Percentiles rank a stretch among this genome's conserved stretches.
These are phyloP conservation scores for Cremastinae sp. DNA, from an alignment of 2,888 invertebrate genomes.

Conservation along the genomic window DNA sequence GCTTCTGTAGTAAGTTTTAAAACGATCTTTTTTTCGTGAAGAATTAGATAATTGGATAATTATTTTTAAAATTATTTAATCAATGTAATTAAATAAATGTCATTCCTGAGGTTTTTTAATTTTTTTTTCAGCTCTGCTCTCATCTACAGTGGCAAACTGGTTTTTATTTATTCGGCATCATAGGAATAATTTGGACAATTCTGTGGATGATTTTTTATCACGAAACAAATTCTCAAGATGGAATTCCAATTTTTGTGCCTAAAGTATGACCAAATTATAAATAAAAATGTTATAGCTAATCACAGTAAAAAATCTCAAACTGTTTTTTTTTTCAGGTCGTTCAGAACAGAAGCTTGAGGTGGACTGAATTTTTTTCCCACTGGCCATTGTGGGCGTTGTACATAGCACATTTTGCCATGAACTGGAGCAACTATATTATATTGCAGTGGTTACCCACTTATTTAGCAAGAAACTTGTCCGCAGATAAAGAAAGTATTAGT, in stretches of 20 bases:
- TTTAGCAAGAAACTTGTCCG: slow-evolving; percentile 84
- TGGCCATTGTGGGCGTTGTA: slow-evolving; percentile 89
- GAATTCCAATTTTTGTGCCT: slow-evolving; percentile 83
- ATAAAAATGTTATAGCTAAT: not conserved
- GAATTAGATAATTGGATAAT: not conserved
- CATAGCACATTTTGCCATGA: slow-evolving; percentile 89
- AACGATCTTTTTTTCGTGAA: not conserved
- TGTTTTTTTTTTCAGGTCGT: slow-evolving; percentile 78
- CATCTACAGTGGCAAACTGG: slow-evolving; percentile 86
- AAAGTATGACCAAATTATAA: slow-evolving; percentile 82
- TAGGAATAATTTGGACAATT: slow-evolving; percentile 86
- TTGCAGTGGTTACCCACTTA: slow-evolving; percentile 91
- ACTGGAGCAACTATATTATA: slow-evolving; percentile 90
- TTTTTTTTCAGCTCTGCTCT: slow-evolving; percentile 83
- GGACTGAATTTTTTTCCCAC: slow-evolving; percentile 85
- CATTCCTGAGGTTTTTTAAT: slow-evolving; percentile 26
- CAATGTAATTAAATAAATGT: too few relatives aligned
- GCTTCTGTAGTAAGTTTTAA: slow-evolving; percentile 84
- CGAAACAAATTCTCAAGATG: slow-evolving; percentile 82
- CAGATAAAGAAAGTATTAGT: slow-evolving; percentile 86
- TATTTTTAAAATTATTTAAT: too few relatives aligned
- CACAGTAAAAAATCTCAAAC: slow-evolving; percentile 14
- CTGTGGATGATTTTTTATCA: slow-evolving; percentile 85
- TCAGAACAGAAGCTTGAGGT: slow-evolving; percentile 82
- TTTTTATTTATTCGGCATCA: slow-evolving; percentile 86